Evolutionary conservation across 2,113 vertebrate genomes (phyloP), one percentile per base, ranked within the genome.

Genomic region (Menura novaehollandiae): DNA sequence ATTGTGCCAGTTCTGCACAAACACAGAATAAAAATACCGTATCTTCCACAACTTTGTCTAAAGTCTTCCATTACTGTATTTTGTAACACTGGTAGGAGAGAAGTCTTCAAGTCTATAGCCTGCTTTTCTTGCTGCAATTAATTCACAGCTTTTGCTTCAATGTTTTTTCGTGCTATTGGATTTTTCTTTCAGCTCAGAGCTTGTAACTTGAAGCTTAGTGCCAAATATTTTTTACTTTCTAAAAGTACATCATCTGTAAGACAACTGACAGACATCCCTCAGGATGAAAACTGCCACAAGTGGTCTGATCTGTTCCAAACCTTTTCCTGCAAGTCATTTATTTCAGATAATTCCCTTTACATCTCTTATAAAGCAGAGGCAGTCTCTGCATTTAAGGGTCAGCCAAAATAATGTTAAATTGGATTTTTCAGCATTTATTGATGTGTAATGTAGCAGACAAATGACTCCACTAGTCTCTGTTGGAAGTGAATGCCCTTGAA

Each of bases 311-410:
- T 67, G 39, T 84, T 91, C 86, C 56, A 74, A 59, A 60, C 44
- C 19, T 94, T 93, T 95, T 96, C 81, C 85, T 95, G 59, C 27
- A 86, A 94, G 60, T 87, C 3, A 75, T 89, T 92, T 87, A 75
- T 92, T 91, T 91, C 64, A 82, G 80, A 63, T 83, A 82, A 91
- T 91, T 82, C 44, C 14, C n/a, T 91, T 92, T 91, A 88, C 91
- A 87, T 78, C 60, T 91, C 43, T 67, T 59, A 56, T 47, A 89
- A 87, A 72, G 28, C 24, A 95, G 44, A 85, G 33, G 10, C 52
- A 91, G 41, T 75, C 35, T 73, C 73, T 91, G 52, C 47, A 84
- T 82, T 87, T 89, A 89, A 87, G 84, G 19, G 69, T 86, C 73
- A 89, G n/a, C 28, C 64, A 80, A 95, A 92, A 81, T 81, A 92